A percentile compares a stretch with the other conserved stretches of the same genome.
Evolutionary conservation across 2,797 vertebrate species (phyloP).

Genomic region (Notolabrus celidotus): DNA sequence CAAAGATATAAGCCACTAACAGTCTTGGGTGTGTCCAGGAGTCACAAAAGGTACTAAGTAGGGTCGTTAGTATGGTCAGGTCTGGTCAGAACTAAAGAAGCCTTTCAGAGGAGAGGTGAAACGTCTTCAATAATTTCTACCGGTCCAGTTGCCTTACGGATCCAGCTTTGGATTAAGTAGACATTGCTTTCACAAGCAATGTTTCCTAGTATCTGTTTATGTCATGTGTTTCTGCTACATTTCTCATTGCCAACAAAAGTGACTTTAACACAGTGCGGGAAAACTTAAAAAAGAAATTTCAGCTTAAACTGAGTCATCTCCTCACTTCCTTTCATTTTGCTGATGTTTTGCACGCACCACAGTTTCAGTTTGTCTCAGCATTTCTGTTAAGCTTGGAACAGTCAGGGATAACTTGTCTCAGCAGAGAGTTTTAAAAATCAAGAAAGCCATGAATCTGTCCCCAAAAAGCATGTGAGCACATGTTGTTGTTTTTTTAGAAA

Average conservation of each 20-base stretch:
- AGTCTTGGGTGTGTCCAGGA: no score
- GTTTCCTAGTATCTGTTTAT: neutral
- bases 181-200: neutral
- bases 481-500: no score
- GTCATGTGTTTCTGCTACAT: neutral
- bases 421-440: constrained; percentile 49
- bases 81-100: no score
- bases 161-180: no score
- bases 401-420: constrained; percentile 22
- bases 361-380: constrained; percentile 65
- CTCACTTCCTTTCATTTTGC: constrained; percentile 55
- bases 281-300: neutral
- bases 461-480: neutral
- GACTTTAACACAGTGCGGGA: neutral
- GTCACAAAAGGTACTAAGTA: no score
- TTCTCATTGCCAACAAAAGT: neutral
- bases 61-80: no score
- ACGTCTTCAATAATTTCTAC: no score
- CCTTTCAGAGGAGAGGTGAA: no score
- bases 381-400: constrained; percentile 41
- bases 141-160: no score
- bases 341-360: constrained; percentile 58
- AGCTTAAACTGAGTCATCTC: constrained; percentile 10
- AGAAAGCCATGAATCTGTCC: constrained; percentile 25
- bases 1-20: no score